Conservation (phyloP, 2,888 invertebrate species). For the Peribatodes rhomboidaria region DNA sequence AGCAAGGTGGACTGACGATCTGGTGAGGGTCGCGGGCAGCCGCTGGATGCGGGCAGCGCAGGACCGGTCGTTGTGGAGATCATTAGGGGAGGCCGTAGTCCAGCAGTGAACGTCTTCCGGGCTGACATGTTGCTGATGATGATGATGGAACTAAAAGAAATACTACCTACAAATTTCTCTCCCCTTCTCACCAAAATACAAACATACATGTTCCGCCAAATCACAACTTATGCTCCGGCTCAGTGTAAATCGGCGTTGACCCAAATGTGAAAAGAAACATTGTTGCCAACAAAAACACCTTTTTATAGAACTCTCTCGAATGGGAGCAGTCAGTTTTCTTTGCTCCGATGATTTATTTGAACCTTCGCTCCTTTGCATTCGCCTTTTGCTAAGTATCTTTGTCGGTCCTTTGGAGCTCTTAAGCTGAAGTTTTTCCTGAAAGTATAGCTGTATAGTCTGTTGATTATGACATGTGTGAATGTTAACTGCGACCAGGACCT, state of each 20-base stretch:
- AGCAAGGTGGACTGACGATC: too few species aligned
- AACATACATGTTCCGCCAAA: conserved; percentile 9
- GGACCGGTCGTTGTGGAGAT: too few species aligned
- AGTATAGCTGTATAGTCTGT: not conserved
- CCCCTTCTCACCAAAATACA: not conserved
- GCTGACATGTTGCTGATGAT: too few species aligned
- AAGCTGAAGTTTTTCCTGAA: conserved; percentile 39
- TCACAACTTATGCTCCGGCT: conserved; percentile 12
- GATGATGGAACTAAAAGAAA: too few species aligned
- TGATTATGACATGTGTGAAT: not conserved
- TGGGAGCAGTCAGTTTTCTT: conserved; percentile 49
- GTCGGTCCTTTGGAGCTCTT: conserved; percentile 49
- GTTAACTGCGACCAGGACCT: too few species aligned
- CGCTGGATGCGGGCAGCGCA: too few species aligned
- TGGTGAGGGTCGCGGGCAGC: too few species aligned
- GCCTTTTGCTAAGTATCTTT: conserved; percentile 55
- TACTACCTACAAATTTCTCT: not conserved
- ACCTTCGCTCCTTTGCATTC: conserved; percentile 59
- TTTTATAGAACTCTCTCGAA: conserved; percentile 39
- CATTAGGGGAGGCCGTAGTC: too few species aligned
- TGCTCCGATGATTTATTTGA: conserved; percentile 64
- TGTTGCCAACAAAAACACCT: conserved; percentile 35
- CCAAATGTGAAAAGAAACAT: conserved; percentile 30
- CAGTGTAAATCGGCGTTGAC: conserved; percentile 19
- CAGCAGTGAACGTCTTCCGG: too few species aligned